Conservation (phyloP, 2,113 vertebrate genomes). For the Podarcis cretensis region DNA sequence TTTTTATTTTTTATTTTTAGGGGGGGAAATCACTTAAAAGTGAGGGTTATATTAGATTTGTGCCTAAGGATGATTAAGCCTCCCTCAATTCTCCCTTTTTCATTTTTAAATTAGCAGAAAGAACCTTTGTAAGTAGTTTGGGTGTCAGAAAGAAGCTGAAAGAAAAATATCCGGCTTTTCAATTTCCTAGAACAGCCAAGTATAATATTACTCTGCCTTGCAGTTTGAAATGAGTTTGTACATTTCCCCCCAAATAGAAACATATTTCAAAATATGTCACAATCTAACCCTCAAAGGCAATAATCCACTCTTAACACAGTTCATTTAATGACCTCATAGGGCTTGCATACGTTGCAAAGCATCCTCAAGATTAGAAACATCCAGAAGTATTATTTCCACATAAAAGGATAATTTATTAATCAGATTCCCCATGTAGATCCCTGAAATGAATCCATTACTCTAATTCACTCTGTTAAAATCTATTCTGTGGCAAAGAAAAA, state of each 20-base stretch:
- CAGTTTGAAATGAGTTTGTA: neutral
- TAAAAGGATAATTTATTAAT: neutral
- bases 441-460: neutral
- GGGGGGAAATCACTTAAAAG: neutral
- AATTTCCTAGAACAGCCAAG: neutral
- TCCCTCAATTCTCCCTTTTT: neutral
- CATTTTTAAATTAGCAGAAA: constrained; percentile 23
- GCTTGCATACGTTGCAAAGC: neutral
- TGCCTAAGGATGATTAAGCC: neutral
- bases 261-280: neutral
- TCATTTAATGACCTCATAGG: neutral
- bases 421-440: neutral
- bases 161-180: neutral
- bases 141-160: neutral
- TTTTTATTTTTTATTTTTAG: neutral
- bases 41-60: neutral
- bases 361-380: neutral
- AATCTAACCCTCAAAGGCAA: neutral
- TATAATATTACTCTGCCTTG: neutral
- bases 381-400: neutral
- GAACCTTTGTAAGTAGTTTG: neutral
- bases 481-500: neutral
- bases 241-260: neutral
- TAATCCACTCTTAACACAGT: neutral
- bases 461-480: neutral